phyloP scores from a whole-genome alignment of 2,797 vertebrate species.

The Pseudopleuronectes americanus region DNA sequence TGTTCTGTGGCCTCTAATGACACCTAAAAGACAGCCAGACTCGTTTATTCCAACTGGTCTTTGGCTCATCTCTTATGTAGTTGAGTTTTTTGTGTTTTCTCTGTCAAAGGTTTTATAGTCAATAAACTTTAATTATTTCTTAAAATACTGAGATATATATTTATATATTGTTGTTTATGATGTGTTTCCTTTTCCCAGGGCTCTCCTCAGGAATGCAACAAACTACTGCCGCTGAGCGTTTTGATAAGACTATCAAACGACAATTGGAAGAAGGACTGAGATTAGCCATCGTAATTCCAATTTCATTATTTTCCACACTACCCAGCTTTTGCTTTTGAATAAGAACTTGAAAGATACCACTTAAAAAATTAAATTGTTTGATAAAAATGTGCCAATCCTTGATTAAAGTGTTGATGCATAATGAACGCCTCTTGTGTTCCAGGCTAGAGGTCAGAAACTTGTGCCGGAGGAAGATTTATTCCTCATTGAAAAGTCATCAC shows the following conservation, averaged over 20 bases:
- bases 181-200: slow-evolving; percentile 68
- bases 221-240: slow-evolving; percentile 61
- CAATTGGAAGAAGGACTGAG: slow-evolving; percentile 90
- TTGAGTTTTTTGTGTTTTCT: no score
- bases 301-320: neutral
- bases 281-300: slow-evolving; percentile 86
- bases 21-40: no score
- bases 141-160: neutral
- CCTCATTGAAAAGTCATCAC: slow-evolving; percentile 77
- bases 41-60: no score
- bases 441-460: slow-evolving; percentile 90
- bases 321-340: no score
- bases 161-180: neutral
- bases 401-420: neutral
- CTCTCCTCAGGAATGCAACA: slow-evolving; percentile 77
- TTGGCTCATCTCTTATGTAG: no score
- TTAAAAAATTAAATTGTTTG: neutral
- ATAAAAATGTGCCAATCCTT: neutral
- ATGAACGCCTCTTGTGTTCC: slow-evolving; percentile 15
- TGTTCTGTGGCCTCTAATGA: no score
- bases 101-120: no score
- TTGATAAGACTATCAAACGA: slow-evolving; percentile 86
- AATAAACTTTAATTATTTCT: no score
- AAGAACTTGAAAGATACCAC: neutral
- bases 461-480: slow-evolving; percentile 87